Base-by-base conservation (phyloP, 2,797 vertebrate species). In the Mormyrus hasselquistii region DNA sequence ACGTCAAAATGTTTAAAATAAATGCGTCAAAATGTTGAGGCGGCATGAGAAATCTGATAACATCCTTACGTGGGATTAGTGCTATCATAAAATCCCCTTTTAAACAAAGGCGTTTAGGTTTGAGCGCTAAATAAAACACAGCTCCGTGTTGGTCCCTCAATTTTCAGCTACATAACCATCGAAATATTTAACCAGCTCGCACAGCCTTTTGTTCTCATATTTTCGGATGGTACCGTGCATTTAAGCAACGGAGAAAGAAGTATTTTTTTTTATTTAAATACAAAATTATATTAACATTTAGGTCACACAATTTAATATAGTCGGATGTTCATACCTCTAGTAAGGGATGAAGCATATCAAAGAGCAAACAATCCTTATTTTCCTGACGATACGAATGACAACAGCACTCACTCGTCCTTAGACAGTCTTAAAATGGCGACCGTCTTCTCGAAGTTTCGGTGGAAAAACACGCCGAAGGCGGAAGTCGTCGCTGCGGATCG, bases 351-450 rank as follows among this genome's bases (percentile, higher is more conserved):
- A 65, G n/a, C 25, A 38, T 79, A 19, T 65, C 16, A 38, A 29
- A 69, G 4, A 8, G 49, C 53, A 47, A 88, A 57, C 22, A 34
- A 41, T 41, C 5, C 2, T 53, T 10, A 10, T 25, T 76, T 86
- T 52, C 25, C 59, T 5, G 25, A 65, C 82, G 7, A 86, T 9
- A 44, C 10, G 8, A 50, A 69, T 34, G 29, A 41, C 4, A 5
- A 50, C 16, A 38, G 19, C 22, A 2, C 34, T 8, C 10, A 10
- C 22, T 19, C 9, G 34, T 7, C 22, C 5, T 22, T 8, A 44
- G 38, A 34, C 47, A 7, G 41, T n/a, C 57, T 57, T 12, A 86
- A 90, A 79, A 88, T 89, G 89, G 79, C 88, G 55, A 85, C 59
- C 2, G 57, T 22, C 25, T 59, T 52, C 82, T 59, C 53, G 87